Percentiles rank a stretch among this genome's conserved stretches.
Conservation (phyloP, 2,113 vertebrate species). For the Tachycineta bicolor region DNA sequence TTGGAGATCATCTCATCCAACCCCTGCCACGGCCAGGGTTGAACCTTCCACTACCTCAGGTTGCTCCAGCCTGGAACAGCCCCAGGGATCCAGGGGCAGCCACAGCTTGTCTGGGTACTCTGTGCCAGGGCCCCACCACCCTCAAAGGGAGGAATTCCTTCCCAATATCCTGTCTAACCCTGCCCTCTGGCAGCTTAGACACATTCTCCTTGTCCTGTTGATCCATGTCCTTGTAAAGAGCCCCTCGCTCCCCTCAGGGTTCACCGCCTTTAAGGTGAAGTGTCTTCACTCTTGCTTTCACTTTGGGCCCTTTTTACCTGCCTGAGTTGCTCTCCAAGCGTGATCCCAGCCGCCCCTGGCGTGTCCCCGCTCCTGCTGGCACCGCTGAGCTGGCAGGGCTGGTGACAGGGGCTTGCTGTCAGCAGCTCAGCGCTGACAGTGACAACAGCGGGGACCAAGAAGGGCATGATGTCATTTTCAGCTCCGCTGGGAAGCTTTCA, state of each 20-base stretch:
- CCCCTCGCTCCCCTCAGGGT: background rate
- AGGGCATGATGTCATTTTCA: conserved; percentile 14
- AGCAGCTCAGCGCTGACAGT: background rate
- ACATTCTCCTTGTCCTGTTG: background rate
- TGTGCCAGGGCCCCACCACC: background rate
- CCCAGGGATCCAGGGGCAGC: background rate
- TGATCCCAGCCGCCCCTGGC: background rate
- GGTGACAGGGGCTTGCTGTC: background rate
- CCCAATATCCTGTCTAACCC: background rate
- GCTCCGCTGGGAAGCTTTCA: background rate
- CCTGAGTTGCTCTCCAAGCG: background rate
- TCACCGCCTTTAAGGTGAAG: background rate
- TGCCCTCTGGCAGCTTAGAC: background rate
- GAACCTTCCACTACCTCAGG: background rate
- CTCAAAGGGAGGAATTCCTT: background rate
- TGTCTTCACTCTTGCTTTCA: background rate
- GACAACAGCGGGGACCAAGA: background rate
- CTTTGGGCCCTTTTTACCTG: background rate
- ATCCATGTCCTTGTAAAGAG: background rate
- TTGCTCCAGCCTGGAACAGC: background rate
- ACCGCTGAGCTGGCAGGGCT: background rate
- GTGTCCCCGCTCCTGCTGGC: background rate
- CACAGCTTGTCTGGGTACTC: background rate
- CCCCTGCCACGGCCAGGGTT: background rate
- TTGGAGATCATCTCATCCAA: background rate